Evolutionary conservation across 2,797 vertebrate genomes (phyloP), one percentile per base, ranked within the genome.

Genomic region (Aulostomus chinensis): DNA sequence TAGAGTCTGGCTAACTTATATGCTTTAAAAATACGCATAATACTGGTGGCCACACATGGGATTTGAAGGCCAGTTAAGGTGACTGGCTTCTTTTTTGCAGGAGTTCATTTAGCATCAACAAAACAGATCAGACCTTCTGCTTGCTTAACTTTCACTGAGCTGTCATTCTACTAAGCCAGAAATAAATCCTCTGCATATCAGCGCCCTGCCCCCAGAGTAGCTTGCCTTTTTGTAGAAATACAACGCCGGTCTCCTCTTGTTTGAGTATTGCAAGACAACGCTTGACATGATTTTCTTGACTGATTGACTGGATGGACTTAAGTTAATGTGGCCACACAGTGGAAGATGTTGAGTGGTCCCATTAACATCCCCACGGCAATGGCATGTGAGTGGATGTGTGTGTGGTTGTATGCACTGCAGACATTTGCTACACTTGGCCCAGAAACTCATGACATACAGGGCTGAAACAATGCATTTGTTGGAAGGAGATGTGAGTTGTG

Each of bases 311-410:
- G 38, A 33, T 9, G 12, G 16, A 14, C n/a, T 2, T 12, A 58
- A 25, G 7, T 13, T 32, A 52, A 57, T 36, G 21, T 17, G n/a
- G 67, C 36, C 42, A 28, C 50, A 29, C 17, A 38, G 21, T 40
- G 24, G 33, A 42, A 17, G 2, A 32, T 36, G 45, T 45, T 3
- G 18, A 55, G 48, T 21, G 17, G 21, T 45, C 15, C 40, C 26
- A 47, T 31, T 40, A 36, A 25, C 7, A 39, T 37, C 15, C 13
- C 26, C 20, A 16, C 29, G n/a, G n/a, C n/a, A n/a, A n/a, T n/a
- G n/a, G n/a, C n/a, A n/a, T n/a, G n/a, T n/a, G n/a, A n/a, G n/a
- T n/a, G n/a, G n/a, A n/a, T n/a, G n/a, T n/a, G n/a, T n/a, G n/a
- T n/a, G n/a, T n/a, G n/a, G n/a, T n/a, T n/a, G n/a, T n/a, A n/a